Conservation (phyloP, 1,140 invertebrate genomes). For the Drosophila sturtevanti region DNA sequence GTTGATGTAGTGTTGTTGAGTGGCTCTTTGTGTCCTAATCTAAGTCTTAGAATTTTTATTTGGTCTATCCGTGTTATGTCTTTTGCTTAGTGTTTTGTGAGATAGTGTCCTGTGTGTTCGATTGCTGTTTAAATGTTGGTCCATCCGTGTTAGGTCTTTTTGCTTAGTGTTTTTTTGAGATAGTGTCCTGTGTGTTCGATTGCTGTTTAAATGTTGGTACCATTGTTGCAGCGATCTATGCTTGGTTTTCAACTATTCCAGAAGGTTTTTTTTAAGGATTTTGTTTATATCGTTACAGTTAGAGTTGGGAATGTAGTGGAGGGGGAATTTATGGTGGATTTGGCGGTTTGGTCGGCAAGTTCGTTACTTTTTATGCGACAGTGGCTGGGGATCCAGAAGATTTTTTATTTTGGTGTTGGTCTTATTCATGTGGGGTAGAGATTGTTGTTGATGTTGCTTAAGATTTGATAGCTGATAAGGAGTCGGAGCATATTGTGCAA, state of each 20-base stretch:
- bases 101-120: neutral
- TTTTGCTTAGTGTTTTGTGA: neutral
- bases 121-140: neutral
- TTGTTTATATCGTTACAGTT: neutral
- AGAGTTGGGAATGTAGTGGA: no score
- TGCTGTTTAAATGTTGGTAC: neutral
- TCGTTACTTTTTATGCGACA: neutral
- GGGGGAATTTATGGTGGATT: no score
- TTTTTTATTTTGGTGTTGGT: neutral
- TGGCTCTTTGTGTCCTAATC: neutral
- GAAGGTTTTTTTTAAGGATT: neutral
- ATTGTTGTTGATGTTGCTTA: neutral
- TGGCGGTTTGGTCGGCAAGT: no score
- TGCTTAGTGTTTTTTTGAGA: neutral
- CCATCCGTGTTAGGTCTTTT: neutral
- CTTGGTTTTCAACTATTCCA: neutral
- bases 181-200: neutral
- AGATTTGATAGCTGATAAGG: no score
- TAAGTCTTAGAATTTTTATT: neutral
- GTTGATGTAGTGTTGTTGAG: neutral
- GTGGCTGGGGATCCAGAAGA: neutral
- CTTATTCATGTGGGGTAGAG: neutral
- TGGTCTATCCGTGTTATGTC: neutral
- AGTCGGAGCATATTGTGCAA: no score
- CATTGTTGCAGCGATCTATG: no score